Percentiles rank a stretch among this genome's conserved stretches.
Evolutionary conservation across 2,888 invertebrate genomes (phyloP).

Genomic region (Caenorhabditis angaria): DNA sequence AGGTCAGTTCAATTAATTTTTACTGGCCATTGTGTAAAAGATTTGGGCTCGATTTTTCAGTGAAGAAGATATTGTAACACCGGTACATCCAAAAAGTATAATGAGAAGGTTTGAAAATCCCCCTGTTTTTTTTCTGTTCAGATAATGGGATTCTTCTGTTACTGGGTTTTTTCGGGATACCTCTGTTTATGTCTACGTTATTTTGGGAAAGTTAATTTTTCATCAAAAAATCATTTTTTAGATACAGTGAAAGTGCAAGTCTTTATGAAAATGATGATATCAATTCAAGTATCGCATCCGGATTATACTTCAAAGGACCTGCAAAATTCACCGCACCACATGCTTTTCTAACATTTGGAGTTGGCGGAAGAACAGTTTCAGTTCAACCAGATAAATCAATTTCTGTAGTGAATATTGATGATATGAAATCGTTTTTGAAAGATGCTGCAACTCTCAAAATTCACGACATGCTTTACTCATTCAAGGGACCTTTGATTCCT

Average conservation of each 20-base stretch:
- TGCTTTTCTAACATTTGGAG: slow-evolving; percentile 43
- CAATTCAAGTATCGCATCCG: slow-evolving; percentile 9
- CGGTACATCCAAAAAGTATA: slow-evolving; percentile 27
- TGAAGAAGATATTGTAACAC: slow-evolving; percentile 1
- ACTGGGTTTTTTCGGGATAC: not conserved
- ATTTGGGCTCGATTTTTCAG: slow-evolving; percentile 19
- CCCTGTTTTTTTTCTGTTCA: slow-evolving; percentile 3
- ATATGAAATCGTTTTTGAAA: slow-evolving; percentile 33
- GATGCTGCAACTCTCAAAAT: slow-evolving; percentile 37
- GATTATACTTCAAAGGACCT: slow-evolving; percentile 44
- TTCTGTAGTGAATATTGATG: slow-evolving; percentile 35
- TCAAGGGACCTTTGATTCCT: slow-evolving; percentile 45
- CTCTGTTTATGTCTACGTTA: slow-evolving; percentile 2
- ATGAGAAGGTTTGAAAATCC: slow-evolving; percentile 18
- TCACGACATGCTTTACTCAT: slow-evolving; percentile 38
- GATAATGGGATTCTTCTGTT: not conserved
- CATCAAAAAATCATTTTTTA: slow-evolving; percentile 11
- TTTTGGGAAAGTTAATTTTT: not conserved
- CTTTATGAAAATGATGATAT: slow-evolving; percentile 46
- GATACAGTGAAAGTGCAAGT: slow-evolving; percentile 52
- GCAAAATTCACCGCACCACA: slow-evolving; percentile 42
- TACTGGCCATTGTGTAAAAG: not conserved
- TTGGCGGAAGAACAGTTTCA: slow-evolving; percentile 42
- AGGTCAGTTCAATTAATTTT: slow-evolving; percentile 49
- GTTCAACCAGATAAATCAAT: slow-evolving; percentile 44